Base-by-base conservation (phyloP, 2,797 vertebrate genomes). In the Rhodeus uyekii region DNA sequence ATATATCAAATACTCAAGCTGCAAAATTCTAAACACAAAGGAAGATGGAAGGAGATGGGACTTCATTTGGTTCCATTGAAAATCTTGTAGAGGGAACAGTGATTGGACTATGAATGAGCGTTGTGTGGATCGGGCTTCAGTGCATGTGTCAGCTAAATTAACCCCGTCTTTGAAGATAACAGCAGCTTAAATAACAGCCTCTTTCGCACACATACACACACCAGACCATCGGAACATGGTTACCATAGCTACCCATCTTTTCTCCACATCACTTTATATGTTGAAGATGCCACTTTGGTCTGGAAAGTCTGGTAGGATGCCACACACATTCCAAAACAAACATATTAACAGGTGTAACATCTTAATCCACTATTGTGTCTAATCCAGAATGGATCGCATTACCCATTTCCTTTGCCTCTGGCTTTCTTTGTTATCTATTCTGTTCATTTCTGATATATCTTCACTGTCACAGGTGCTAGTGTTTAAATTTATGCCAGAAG, bases 161-260 rank as follows among this genome's bases (percentile, higher is more conserved):
- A 79, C 74, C 74, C 46, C 13, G 50, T 76, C 46, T 76, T 46
- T 76, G 53, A 46, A 82, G 71, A 85, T 46, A 82, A 71, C 44
- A 44, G 80, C 64, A 82, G 36, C 19, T 69, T 76, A 72, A 72
- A 80, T 69, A 82, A 67, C 76, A 65, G 55, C 27, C 69, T 71
- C 76, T 68, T 42, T 13, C 74, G 50, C 67, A 46, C 55, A 78
- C 68, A 78, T 34, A 64, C 42, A 68, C 73, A 81, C 61, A 68
- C 67, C 69, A 82, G 29, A 79, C 83, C 73, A 61, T 53, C 58
- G 42, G 42, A 80, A 36, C 63, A 84, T 39, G 50, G 91, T 94
- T 92, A 79, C 92, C 89, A 91, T 91, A 84, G 93, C 88, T 93
- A 94, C 92, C 89, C 27, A 13, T 29, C 78, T 80, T 86, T 83